These are phyloP conservation scores for Rhagoletis zephyria DNA, from an alignment of 1,140 invertebrate species.

Conservation along the genomic window DNA sequence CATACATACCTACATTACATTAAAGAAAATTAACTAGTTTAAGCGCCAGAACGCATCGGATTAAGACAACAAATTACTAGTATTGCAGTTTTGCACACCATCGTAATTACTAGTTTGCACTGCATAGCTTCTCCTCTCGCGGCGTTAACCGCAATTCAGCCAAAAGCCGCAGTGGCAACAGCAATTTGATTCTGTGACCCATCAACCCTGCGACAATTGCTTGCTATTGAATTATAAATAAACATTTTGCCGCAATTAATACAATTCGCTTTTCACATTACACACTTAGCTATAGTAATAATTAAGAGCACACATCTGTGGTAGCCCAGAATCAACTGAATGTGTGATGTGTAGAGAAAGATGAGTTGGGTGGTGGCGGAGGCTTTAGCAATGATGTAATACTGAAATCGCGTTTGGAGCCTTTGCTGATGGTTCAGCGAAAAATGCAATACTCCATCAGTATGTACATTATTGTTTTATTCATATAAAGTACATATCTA, in stretches of 20 bases:
- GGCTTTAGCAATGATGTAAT: background rate
- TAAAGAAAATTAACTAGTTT: constrained; percentile 14
- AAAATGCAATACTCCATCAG: too few relatives aligned
- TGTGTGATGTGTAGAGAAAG: background rate
- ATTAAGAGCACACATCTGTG: background rate
- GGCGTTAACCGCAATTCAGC: background rate
- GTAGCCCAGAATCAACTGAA: background rate
- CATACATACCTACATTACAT: background rate
- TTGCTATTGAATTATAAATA: background rate
- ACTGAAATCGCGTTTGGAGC: background rate
- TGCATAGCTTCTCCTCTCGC: background rate
- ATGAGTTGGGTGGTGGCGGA: background rate
- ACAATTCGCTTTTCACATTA: background rate
- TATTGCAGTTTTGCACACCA: background rate
- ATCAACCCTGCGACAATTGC: background rate
- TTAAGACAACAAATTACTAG: background rate
- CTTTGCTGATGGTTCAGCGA: background rate
- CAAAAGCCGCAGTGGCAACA: background rate
- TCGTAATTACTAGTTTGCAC: background rate
- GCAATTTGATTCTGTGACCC: background rate
- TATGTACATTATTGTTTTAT: background rate
- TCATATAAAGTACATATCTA: background rate
- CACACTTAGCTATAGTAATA: background rate
- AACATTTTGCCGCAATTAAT: background rate
- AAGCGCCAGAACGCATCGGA: background rate